Evolutionary conservation across 2,888 invertebrate species (phyloP).

Genomic region (Phorcus lineatus): DNA sequence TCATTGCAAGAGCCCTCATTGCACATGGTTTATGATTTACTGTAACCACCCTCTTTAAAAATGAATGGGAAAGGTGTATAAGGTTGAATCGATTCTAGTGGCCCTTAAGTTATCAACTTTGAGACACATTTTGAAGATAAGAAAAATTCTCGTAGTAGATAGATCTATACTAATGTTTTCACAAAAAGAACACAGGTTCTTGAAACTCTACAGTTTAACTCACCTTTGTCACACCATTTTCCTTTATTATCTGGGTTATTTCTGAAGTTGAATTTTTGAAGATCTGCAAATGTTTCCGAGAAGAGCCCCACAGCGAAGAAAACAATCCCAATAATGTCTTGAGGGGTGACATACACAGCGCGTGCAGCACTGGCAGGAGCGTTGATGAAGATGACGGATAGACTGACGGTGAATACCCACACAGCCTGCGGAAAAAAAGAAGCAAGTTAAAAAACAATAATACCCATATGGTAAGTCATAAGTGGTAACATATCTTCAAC

Average conservation of each 20-base stretch:
- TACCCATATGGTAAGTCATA: too few relatives aligned
- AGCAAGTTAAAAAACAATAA: too few relatives aligned
- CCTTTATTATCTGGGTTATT: conserved; percentile 92
- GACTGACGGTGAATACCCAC: conserved; percentile 93
- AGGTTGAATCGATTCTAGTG: too few relatives aligned
- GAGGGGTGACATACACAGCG: conserved; percentile 78
- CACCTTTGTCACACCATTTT: conserved; percentile 93
- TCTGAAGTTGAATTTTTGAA: conserved; percentile 93
- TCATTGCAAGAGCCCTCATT: too few relatives aligned
- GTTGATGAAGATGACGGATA: conserved; percentile 90
- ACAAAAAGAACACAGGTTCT: neutral
- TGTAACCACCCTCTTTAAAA: too few relatives aligned
- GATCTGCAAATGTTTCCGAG: conserved; percentile 92
- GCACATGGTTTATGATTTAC: too few relatives aligned
- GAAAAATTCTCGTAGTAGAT: too few relatives aligned
- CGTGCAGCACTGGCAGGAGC: conserved; percentile 51
- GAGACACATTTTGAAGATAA: too few relatives aligned
- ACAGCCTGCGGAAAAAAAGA: conserved; percentile 75
- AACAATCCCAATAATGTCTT: conserved; percentile 90
- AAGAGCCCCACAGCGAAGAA: conserved; percentile 89
- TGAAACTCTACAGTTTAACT: conserved; percentile 47
- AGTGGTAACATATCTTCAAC: too few relatives aligned
- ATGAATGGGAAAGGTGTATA: too few relatives aligned
- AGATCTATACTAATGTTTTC: too few relatives aligned
- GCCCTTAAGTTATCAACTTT: too few relatives aligned